phyloP scores from a whole-genome alignment of 1,140 invertebrate species.

The Cotesia vestalis region DNA sequence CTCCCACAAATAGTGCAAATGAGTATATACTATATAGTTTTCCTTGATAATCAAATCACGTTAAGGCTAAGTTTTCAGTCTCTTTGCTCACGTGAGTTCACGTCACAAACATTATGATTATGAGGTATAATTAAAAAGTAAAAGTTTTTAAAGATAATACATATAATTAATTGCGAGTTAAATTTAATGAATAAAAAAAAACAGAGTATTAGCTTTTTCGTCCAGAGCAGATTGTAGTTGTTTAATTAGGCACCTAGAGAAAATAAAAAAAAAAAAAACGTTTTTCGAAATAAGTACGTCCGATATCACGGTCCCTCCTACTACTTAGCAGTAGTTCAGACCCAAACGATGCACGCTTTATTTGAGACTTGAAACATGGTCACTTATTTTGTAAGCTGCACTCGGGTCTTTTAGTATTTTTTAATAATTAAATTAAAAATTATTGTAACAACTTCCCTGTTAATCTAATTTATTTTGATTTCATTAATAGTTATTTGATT shows the following conservation, averaged over 20 bases:
- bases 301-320: constrained; percentile 67
- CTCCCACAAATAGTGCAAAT: constrained; percentile 19
- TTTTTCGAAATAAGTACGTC: constrained; percentile 63
- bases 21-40: background rate
- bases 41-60: constrained; percentile 11
- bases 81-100: constrained; percentile 26
- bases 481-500: background rate
- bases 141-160: background rate
- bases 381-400: constrained; percentile 59
- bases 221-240: constrained; percentile 27
- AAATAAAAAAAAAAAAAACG: constrained; percentile 38
- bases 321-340: constrained; percentile 65
- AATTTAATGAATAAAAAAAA: background rate
- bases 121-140: constrained; percentile 3
- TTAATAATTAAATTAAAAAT: constrained; percentile 33
- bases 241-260: constrained; percentile 49
- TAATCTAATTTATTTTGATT: background rate
- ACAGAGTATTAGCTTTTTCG: constrained; percentile 21
- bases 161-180: background rate
- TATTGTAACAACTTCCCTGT: constrained; percentile 13
- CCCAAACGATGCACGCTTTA: constrained; percentile 62
- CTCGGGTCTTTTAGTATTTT: constrained; percentile 63
- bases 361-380: constrained; percentile 48
- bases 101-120: background rate
- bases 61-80: constrained; percentile 5